Base-by-base conservation (phyloP, 2,888 invertebrate genomes). In the Harmothoe impar region DNA sequence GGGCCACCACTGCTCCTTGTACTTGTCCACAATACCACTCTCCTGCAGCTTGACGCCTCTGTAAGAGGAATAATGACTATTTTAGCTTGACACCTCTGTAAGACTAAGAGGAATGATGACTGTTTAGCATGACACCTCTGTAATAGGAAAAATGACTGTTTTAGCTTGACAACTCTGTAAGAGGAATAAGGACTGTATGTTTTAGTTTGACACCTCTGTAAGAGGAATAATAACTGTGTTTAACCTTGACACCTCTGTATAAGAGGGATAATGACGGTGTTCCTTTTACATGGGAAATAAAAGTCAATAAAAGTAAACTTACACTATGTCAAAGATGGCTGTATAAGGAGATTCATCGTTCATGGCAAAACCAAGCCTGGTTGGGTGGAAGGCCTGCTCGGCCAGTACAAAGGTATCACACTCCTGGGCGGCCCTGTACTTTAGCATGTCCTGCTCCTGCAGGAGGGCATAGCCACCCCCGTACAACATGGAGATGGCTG, bases 21-120 rank as follows among this genome's bases (percentile, higher is more conserved):
- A 81, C 81, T 35, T 81, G 81, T 31, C 81, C 17, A 81, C 81
- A 3, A 81, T 31, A 17, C 81, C 81, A 33, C 43, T 81, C 43
- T 81, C 81, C 81, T 81, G 81, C 31, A 81, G 81, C 17, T 35
- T 31, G 7, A 81, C 81, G 12, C 81, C 81, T 7, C 81, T 81
- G 81, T 15, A 35, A 35, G 31, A 81, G 7, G 17, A 20, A 31
- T 20, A 10, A 29, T 7, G 29, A 72, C 12, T 72, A 15, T 72
- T 29, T 72, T n/a, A 52, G 54, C 54, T 15, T 52, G 17, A 52
- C 54, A 10, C 54, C 12, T 52, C 54, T 52, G 54, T 17, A 52
- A 10, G 12, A 52, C 54, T 10, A 17, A 17, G 54, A 52, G 54
- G 54, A 10, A 52, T 52, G 54, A 17, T 17, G 54, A 52, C 54